These are phyloP conservation scores for Choloepus didactylus DNA, from an alignment of 2,797 vertebrate genomes.

Conservation along the genomic window DNA sequence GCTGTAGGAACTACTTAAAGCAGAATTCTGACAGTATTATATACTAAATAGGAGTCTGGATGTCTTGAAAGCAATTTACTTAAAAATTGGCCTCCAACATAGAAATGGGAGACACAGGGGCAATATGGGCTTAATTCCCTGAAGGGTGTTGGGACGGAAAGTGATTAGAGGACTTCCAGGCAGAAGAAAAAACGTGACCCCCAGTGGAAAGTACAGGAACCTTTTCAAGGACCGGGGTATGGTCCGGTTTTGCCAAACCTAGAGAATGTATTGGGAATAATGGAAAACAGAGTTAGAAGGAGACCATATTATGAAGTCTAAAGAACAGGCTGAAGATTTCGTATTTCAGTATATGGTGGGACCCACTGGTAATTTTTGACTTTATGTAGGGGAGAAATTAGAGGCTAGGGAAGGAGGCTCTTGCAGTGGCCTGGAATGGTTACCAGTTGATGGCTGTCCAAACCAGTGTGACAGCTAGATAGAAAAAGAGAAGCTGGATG, in stretches of 20 bases:
- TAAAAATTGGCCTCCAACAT: slow-evolving; percentile 44
- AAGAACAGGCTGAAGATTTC: slow-evolving; percentile 4
- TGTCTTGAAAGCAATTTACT: slow-evolving; percentile 28
- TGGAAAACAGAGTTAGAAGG: not conserved
- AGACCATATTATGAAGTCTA: not conserved
- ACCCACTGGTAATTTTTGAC: not conserved
- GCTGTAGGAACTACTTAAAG: slow-evolving; percentile 36
- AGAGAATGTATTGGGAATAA: not conserved
- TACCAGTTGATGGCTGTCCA: not conserved
- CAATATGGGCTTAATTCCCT: slow-evolving; percentile 9
- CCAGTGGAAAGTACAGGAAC: not conserved
- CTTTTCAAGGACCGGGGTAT: slow-evolving; percentile 8
- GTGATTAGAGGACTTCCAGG: not conserved
- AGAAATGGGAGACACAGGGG: slow-evolving; percentile 51
- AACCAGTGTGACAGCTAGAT: not conserved
- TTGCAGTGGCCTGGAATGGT: not conserved
- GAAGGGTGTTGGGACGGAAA: not conserved
- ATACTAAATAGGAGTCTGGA: slow-evolving; percentile 27
- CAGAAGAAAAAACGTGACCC: not conserved
- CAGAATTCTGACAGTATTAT: slow-evolving; percentile 43
- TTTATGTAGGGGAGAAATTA: not conserved
- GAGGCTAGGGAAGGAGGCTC: not conserved
- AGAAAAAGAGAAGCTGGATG: not conserved
- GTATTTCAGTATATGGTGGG: not conserved
- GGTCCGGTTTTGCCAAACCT: not conserved